Evolutionary conservation across 2,888 invertebrate genomes (phyloP).

Genomic region (Diploptera punctata): DNA sequence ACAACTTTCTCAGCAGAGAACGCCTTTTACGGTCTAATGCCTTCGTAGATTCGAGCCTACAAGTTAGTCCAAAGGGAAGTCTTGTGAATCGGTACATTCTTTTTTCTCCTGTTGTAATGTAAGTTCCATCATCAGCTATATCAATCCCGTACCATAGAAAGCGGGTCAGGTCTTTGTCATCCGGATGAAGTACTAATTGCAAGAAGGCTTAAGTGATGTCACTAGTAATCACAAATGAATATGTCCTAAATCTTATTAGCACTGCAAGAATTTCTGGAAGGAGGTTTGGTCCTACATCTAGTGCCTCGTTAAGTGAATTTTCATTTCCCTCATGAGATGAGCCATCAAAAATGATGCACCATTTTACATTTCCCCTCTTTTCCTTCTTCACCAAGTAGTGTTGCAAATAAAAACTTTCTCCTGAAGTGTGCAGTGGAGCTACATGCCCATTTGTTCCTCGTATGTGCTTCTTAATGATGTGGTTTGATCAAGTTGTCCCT

Average conservation of each 20-base stretch:
- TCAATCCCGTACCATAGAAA: neutral
- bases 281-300: conserved; percentile 5
- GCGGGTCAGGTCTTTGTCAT: neutral
- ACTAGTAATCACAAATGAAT: neutral
- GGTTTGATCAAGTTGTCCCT: neutral
- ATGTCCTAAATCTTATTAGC: neutral
- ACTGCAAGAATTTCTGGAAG: neutral
- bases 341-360: neutral
- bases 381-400: neutral
- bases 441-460: neutral
- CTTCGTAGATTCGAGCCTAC: no score
- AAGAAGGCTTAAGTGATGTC: neutral
- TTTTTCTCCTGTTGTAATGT: neutral
- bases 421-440: neutral
- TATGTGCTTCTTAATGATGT: neutral
- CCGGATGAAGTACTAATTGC: neutral
- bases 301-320: no score
- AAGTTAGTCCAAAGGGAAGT: neutral
- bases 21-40: no score
- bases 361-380: neutral
- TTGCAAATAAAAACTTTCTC: neutral
- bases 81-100: neutral
- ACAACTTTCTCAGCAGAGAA: no score
- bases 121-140: neutral
- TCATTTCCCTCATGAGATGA: neutral